Conservation (phyloP, 2,888 invertebrate genomes). For the Standfussiana lucernea region DNA sequence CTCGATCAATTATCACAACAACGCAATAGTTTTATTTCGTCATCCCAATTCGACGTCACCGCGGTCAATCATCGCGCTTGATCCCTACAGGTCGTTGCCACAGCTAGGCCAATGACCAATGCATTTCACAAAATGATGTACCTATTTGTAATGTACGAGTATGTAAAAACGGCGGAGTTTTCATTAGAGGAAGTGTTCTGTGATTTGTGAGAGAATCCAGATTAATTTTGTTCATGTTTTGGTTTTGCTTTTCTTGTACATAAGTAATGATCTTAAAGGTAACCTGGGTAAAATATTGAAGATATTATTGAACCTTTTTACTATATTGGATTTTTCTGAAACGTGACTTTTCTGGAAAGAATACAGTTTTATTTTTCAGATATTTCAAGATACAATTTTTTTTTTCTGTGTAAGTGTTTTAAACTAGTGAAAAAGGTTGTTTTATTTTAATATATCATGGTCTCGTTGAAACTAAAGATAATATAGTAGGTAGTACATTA, state of each 20-base stretch:
- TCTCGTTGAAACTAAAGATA: background rate
- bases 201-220: constrained; percentile 10
- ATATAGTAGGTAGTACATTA: background rate
- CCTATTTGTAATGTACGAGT: constrained; percentile 45
- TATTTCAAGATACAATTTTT: background rate
- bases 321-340: background rate
- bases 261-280: background rate
- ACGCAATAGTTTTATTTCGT: constrained; percentile 61
- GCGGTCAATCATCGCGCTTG: constrained; percentile 71
- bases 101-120: constrained; percentile 70
- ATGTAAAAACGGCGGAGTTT: constrained; percentile 44
- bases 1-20: constrained; percentile 44
- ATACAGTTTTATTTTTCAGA: no score
- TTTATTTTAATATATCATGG: background rate
- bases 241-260: background rate
- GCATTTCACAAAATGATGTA: constrained; percentile 59
- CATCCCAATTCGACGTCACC: constrained; percentile 56
- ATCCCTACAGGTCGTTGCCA: constrained; percentile 78
- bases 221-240: background rate
- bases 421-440: background rate
- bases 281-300: background rate
- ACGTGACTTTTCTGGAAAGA: background rate
- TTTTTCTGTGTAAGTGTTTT: background rate
- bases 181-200: constrained; percentile 31
- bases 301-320: background rate